Evolutionary conservation across 1,140 invertebrate species (phyloP), one percentile per base, ranked within the genome.

Genomic region (Trichomalopsis sarcophagae): DNA sequence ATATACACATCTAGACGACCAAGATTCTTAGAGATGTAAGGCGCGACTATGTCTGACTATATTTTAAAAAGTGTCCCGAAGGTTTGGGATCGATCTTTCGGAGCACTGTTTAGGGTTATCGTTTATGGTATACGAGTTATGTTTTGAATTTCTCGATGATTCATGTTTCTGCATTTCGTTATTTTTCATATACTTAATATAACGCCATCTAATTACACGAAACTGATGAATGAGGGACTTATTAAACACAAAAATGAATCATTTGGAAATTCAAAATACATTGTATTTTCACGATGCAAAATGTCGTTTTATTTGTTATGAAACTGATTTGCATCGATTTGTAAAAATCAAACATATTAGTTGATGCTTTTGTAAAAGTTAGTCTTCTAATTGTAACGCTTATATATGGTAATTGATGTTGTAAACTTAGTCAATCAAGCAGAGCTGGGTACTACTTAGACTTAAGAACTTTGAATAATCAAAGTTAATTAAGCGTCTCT

Each of bases 391-490:
- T 62, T 62, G 4, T 21, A 62, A 47, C 33, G 21, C 40, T 69
- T 14, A 23, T 44, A 62, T 82, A 74, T 30, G 68, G 27, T 71
- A 10, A 71, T 13, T 71, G 68, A 71, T 21, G 27, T 81, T 47
- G 27, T 27, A 40, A 73, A 47, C 17, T 30, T 81, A 81, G 79
- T 81, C 79, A 62, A 62, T 21, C 55, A 81, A 81, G 21, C 44
- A 82, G 47, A 82, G 71, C 81, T 82, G 71, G 69, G 81, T 82
- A 82, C 71, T 74, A 82, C 21, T n/a, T 74, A 73, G 6, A 10
- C 44, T 13, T 71, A 71, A 80, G 78, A 62, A 69, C 17, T 36
- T n/a, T 82, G 7, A 13, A 80, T 69, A 80, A 80, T 80, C 76
- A 78, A 78, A 80, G 78, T 80, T 62, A 68, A 69, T 44, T 79